Base-by-base conservation (phyloP, 2,797 vertebrate species). In the Gallinago stenura region DNA sequence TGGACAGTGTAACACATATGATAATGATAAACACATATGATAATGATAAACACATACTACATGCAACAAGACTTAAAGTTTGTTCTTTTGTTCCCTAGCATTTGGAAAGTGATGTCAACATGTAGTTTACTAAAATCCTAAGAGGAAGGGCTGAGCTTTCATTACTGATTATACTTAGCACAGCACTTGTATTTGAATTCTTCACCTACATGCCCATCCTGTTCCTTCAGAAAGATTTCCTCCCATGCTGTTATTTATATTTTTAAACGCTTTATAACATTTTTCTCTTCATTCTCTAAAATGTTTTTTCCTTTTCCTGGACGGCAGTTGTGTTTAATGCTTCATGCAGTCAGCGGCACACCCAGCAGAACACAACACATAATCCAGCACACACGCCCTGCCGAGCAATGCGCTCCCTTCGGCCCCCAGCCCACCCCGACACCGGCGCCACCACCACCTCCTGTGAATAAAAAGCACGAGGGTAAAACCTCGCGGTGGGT, bases 241-340 rank as follows among this genome's bases (percentile, higher is more conserved):
- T 96, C 91, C 76, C 64, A 89, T 16, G n/a, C 94, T 64, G 90
- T 93, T 95, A 96, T 96, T 96, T 89, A 91, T 96, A 93, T 87
- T 93, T 96, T 95, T 83, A 25, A 94, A 92, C 58, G 75, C 39
- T 78, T 89, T 97, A 43, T 94, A 94, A 65, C 93, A 43, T 97
- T 96, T 91, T 91, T 90, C 89, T 91, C 56, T 95, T 92, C 94
- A 93, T 96, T 97, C 93, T 96, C 87, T 77, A 66, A 70, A 77
- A 54, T 93, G 82, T 94, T 96, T 97, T 88, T 96, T 97, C 94
- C 94, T 95, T 93, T 96, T 95, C 96, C 95, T 92, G 94, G 93
- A 65, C 8, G 43, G 91, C 90, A 96, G 79, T 48, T 41, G 66
- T 46, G 78, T 41, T 79, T 90, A 87, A 90, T 81, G 83, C 92